Base-by-base conservation (phyloP, 1,140 invertebrate species). In the Drosophila navojoa region DNA sequence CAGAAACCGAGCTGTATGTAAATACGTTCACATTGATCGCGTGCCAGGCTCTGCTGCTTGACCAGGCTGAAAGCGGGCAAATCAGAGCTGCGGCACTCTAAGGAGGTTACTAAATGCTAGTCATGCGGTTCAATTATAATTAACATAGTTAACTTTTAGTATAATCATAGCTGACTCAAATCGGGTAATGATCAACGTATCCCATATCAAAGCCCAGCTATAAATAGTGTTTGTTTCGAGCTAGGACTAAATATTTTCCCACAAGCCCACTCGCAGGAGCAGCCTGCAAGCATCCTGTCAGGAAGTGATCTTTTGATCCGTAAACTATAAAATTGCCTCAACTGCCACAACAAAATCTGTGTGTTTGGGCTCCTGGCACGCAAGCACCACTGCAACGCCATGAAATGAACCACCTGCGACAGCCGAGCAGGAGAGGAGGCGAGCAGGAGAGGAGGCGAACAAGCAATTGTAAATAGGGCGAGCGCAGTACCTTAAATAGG, bases 301-400 rank as follows among this genome's bases (percentile, higher is more conserved):
- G 89, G 89, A 91, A 81, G 29, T 89, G 87, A 90, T 91, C 89
- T 89, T 89, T 91, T 90, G 89, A 91, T 91, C 89, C 89, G 87
- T 87, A 91, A 91, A 90, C 89, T 76, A 85, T 89, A 84, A 91
- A 91, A 90, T 81, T 85, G 59, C 52, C 63, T 58, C 55, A 71
- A 9, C 42, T 52, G 58, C 71, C 16, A 64, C 73, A 50, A 64
- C 32, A 52, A 79, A 84, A 84, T 84, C 76, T 84, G 50, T 84
- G 60, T 81, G 73, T 64, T 55, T 62, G 47, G 55, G 67, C 27
- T 45, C 54, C 6, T 64, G 71, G 40, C 81, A 85, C 81, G 81
- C 81, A 84, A 85, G 55, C 59, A 64, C 44, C 27, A 62, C 35
- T 11, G 16, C 40, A 22, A 7, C 63, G 15, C 13, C 7, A 44